Evolutionary conservation across 2,888 invertebrate species (phyloP).

Genomic region (Heteromurus nitidus): DNA sequence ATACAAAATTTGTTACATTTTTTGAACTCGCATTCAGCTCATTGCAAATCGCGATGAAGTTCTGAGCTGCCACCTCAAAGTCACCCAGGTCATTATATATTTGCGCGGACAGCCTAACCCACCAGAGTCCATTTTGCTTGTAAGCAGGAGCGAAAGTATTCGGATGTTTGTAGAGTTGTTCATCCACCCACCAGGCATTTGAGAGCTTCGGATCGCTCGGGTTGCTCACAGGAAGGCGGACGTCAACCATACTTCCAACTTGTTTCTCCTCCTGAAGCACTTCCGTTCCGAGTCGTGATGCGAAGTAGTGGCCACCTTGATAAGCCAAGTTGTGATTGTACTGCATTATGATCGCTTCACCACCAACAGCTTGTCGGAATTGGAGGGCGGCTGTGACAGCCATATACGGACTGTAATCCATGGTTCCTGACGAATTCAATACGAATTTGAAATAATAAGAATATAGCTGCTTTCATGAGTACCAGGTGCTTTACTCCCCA

Average conservation of each 20-base stretch:
- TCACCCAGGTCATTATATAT: conserved; percentile 62
- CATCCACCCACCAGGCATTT: conserved; percentile 49
- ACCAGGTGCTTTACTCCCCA: too few relatives aligned
- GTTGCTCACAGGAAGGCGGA: conserved; percentile 53
- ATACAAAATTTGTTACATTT: background rate
- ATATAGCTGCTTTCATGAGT: background rate
- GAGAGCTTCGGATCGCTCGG: conserved; percentile 22
- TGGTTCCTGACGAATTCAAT: conserved; percentile 53
- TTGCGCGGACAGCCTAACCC: conserved; percentile 58
- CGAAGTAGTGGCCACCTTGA: conserved; percentile 46
- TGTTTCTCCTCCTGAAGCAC: conserved; percentile 57
- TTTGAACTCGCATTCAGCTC: conserved; percentile 19
- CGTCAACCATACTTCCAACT: conserved; percentile 61
- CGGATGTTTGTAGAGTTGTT: conserved; percentile 29
- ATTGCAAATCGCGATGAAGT: conserved; percentile 43
- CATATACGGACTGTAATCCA: conserved; percentile 67
- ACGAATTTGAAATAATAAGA: background rate
- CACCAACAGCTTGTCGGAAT: conserved; percentile 61
- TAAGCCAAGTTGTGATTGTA: conserved; percentile 64
- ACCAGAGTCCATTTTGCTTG: conserved; percentile 53
- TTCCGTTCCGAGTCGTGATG: conserved; percentile 22
- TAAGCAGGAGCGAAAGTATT: conserved; percentile 27
- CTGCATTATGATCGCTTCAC: conserved; percentile 57
- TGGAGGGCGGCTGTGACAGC: conserved; percentile 63
- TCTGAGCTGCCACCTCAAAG: conserved; percentile 45